Percentiles rank a stretch among this genome's conserved stretches.
Conservation (phyloP, 2,797 vertebrate species). For the Esox lucius region DNA sequence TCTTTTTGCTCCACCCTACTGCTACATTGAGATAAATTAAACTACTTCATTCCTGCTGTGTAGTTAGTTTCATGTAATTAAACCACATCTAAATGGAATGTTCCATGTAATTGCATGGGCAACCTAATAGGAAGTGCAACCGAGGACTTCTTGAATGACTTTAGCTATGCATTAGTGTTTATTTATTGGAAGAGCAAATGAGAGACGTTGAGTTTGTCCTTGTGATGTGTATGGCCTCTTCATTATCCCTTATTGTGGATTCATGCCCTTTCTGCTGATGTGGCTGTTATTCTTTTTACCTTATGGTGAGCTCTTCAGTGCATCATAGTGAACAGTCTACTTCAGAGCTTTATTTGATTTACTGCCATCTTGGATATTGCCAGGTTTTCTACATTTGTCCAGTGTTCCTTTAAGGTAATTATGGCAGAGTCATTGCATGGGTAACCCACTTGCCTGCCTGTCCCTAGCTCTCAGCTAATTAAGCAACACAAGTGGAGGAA, state of each 20-base stretch:
- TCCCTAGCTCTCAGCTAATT: slow-evolving; percentile 44
- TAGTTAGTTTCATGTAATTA: background rate
- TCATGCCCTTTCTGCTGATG: slow-evolving; percentile 38
- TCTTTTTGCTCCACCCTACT: background rate
- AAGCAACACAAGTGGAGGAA: slow-evolving; percentile 24
- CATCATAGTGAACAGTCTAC: slow-evolving; percentile 25
- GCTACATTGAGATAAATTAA: background rate
- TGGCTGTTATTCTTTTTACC: slow-evolving; percentile 32
- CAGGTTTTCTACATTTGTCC: slow-evolving; percentile 48
- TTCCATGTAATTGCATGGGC: background rate
- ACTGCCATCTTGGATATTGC: slow-evolving; percentile 34
- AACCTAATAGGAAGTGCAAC: background rate
- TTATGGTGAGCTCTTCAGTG: slow-evolving; percentile 39
- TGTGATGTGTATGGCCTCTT: slow-evolving; percentile 25
- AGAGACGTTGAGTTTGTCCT: slow-evolving; percentile 32
- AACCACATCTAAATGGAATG: background rate
- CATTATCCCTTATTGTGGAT: slow-evolving; percentile 27
- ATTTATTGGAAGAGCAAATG: slow-evolving; percentile 24
- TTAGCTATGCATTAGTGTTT: slow-evolving; percentile 12
- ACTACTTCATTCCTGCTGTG: background rate
- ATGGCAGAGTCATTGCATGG: slow-evolving; percentile 25
- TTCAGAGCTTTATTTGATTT: slow-evolving; percentile 45
- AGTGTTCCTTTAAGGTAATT: slow-evolving; percentile 38
- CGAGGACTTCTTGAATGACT: slow-evolving; percentile 1
- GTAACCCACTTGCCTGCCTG: slow-evolving; percentile 34